A percentile compares a stretch with the other conserved stretches of the same genome.
phyloP scores from a whole-genome alignment of 2,113 vertebrate species.

The Chamaea fasciata region DNA sequence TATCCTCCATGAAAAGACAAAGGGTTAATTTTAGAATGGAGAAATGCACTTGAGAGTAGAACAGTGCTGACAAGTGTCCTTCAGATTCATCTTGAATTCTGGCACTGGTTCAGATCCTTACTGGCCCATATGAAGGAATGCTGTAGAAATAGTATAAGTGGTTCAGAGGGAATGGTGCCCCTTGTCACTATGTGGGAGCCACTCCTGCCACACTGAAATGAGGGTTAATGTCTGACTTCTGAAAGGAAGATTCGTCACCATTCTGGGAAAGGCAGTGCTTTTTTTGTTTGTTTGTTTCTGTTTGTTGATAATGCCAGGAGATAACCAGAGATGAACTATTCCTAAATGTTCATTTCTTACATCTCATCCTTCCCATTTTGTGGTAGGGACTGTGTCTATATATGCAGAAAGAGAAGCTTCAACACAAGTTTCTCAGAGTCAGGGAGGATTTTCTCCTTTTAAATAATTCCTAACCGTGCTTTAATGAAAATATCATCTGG shows the following conservation, averaged over 20 bases:
- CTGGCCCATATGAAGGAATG: not conserved
- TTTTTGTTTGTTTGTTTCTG: not conserved
- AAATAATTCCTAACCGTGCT: not conserved
- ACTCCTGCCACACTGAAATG: not conserved
- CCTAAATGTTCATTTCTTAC: fast-evolving
- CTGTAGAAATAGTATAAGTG: not conserved
- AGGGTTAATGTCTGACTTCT: not conserved
- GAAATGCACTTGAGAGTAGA: not conserved
- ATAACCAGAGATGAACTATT: not conserved
- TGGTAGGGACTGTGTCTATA: not conserved
- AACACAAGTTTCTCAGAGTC: not conserved
- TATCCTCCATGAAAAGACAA: not conserved
- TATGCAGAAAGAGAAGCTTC: not conserved
- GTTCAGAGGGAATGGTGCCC: not conserved
- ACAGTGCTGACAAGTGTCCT: not conserved
- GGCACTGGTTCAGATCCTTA: not conserved
- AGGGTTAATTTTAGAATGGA: not conserved
- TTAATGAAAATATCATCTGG: not conserved
- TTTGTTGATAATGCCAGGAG: not conserved
- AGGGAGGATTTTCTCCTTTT: not conserved
- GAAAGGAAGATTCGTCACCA: not conserved
- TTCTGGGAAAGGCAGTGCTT: not conserved
- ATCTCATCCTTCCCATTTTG: not conserved
- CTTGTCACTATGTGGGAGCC: not conserved
- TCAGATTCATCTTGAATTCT: not conserved